These are phyloP conservation scores for Macropus fuliginosus DNA, from an alignment of 2,797 vertebrate species.

Conservation along the genomic window DNA sequence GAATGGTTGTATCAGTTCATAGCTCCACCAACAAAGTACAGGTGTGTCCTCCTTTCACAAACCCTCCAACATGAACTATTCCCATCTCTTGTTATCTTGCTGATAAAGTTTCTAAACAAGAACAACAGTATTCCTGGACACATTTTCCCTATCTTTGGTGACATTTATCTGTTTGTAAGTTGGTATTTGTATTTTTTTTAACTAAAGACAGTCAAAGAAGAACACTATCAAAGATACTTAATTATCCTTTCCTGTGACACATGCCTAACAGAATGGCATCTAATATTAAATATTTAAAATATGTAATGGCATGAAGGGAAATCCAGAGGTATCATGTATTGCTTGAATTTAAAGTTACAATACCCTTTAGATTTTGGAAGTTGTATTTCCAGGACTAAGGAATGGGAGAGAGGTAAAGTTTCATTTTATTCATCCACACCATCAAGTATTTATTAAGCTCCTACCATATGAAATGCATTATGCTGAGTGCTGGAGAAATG, in stretches of 20 bases:
- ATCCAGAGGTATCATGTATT: background rate
- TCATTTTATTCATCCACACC: no score
- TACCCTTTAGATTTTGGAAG: background rate
- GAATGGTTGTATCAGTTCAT: background rate
- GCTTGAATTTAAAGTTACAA: background rate
- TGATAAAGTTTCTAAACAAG: slow-evolving; percentile 16
- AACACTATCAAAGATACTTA: background rate
- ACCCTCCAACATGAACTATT: background rate
- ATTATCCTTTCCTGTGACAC: background rate
- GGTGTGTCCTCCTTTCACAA: background rate
- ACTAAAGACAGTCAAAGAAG: slow-evolving; percentile 1
- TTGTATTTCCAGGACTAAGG: background rate
- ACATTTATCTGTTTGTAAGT: background rate
- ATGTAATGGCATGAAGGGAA: background rate
- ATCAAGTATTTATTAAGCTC: background rate
- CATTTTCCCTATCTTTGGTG: background rate
- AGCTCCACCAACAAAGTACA: background rate
- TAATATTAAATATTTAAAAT: slow-evolving; percentile 28
- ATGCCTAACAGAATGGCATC: slow-evolving; percentile 3
- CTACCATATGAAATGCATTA: background rate
- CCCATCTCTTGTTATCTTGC: background rate
- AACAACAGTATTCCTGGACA: background rate
- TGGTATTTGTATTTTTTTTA: background rate
- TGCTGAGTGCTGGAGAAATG: background rate
- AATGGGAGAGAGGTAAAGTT: background rate